Conservation (phyloP, 2,797 vertebrate species). For the Natrix natrix region DNA sequence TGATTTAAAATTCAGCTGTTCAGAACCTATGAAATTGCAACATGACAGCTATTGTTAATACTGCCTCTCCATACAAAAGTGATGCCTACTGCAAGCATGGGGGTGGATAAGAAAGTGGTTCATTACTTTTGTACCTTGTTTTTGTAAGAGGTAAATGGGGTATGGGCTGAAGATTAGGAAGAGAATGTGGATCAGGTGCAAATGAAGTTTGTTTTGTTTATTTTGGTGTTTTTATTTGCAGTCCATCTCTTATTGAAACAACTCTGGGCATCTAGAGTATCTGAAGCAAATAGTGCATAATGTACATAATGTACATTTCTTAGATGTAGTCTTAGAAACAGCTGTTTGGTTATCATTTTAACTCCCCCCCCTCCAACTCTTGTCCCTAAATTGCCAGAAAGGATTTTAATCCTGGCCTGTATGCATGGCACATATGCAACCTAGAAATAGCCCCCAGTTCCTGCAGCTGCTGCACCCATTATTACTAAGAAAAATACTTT, state of each 20-base stretch:
- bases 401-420: neutral
- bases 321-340: constrained; percentile 30
- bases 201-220: constrained; percentile 11
- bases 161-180: neutral
- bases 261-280: neutral
- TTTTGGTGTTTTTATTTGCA: neutral
- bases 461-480: constrained; percentile 42
- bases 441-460: constrained; percentile 60
- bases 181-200: neutral
- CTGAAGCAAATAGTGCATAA: neutral
- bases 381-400: constrained; percentile 41
- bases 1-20: neutral
- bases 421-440: constrained; percentile 50
- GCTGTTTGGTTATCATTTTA: neutral
- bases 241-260: no score
- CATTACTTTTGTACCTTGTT: neutral
- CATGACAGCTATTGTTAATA: neutral
- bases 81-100: neutral
- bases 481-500: constrained; percentile 3
- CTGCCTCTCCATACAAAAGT: neutral
- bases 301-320: neutral
- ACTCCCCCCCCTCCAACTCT: neutral
- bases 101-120: neutral
- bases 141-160: neutral
- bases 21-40: neutral